Conservation (phyloP, 2,888 invertebrate genomes). For the Mycalesis mineus region DNA sequence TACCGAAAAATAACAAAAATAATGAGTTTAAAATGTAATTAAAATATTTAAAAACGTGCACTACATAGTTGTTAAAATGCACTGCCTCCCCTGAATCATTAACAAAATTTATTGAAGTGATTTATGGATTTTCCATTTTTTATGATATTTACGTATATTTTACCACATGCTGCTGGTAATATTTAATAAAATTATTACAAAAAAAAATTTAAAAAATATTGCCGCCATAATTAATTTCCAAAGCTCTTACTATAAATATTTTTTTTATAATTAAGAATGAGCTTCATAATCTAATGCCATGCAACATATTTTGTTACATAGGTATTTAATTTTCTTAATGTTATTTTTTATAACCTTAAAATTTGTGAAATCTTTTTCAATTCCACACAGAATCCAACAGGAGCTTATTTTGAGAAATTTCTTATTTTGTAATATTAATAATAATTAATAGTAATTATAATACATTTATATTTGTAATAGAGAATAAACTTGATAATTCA, state of each 20-base stretch:
- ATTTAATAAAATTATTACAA: no score
- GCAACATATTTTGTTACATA: slow-evolving; percentile 1
- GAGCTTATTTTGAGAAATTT: slow-evolving; percentile 10
- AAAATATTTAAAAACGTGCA: no score
- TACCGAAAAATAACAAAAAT: no score
- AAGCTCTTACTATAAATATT: neutral
- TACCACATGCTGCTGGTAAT: no score
- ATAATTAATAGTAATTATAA: neutral
- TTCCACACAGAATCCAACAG: slow-evolving; percentile 1
- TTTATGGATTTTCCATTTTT: no score
- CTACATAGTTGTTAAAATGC: no score
- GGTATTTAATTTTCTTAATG: neutral
- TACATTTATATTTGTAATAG: neutral
- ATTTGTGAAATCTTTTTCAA: slow-evolving; percentile 1
- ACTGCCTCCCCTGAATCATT: no score
- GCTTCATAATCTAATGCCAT: neutral
- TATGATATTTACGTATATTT: no score
- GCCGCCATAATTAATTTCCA: neutral
- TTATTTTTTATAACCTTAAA: neutral
- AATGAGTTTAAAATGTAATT: no score
- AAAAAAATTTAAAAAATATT: neutral
- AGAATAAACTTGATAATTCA: neutral
- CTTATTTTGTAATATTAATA: slow-evolving; percentile 6
- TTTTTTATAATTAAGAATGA: neutral
- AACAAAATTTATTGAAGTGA: no score